These are phyloP conservation scores for Noctua fimbriata DNA, from an alignment of 2,888 invertebrate species.

Conservation along the genomic window DNA sequence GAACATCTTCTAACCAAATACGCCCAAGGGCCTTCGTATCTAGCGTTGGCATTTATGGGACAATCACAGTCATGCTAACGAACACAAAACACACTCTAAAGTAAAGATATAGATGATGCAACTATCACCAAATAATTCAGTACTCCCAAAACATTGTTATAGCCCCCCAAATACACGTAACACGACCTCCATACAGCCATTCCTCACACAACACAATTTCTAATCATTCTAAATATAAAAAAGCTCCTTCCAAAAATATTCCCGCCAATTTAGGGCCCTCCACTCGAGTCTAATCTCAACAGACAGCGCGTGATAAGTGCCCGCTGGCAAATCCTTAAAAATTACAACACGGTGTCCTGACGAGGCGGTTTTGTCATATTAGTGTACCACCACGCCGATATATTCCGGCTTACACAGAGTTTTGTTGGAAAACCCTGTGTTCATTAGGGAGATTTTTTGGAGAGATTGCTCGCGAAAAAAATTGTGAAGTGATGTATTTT, in stretches of 20 bases:
- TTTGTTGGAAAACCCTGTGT: constrained; percentile 59
- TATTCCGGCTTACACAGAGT: constrained; percentile 64
- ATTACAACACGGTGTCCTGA: constrained; percentile 76
- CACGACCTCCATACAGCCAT: background rate
- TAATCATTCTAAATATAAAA: constrained; percentile 36
- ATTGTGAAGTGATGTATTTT: constrained; percentile 46
- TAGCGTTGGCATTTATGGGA: too few species aligned
- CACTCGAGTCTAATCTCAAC: constrained; percentile 62
- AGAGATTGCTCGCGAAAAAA: constrained; percentile 51
- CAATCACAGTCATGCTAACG: background rate
- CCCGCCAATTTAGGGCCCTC: constrained; percentile 62
- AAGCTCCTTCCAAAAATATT: constrained; percentile 26
- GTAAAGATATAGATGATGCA: too few species aligned
- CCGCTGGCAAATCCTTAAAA: constrained; percentile 83
- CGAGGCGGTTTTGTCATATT: constrained; percentile 76
- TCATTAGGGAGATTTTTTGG: constrained; percentile 61
- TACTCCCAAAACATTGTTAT: background rate
- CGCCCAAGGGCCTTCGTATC: too few species aligned
- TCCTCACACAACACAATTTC: constrained; percentile 21
- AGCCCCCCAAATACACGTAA: background rate
- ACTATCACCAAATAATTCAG: background rate
- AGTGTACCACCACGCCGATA: constrained; percentile 61
- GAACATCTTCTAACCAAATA: too few species aligned
- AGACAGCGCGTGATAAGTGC: constrained; percentile 77
- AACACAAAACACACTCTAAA: background rate